Base-by-base conservation (phyloP, 2,113 vertebrate genomes). In the Cyprinus carpio region DNA sequence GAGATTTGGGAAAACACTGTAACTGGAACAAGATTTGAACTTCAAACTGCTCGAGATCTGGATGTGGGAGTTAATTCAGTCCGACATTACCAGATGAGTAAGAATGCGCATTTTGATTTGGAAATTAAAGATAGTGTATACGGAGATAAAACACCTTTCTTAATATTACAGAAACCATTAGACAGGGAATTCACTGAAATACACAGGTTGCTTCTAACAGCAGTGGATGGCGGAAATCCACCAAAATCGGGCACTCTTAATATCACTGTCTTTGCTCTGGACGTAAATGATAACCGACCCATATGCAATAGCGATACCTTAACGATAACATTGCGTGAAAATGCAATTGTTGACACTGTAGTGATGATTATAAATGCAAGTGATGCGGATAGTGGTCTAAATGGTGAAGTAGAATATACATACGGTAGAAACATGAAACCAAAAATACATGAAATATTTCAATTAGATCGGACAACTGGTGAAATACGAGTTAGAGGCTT, bases 281-380 rank as follows among this genome's bases (percentile, higher is more conserved):
- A 91, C 67, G 72, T 69, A 2, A 91, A 91, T 12, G 90, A 91
- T 49, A 91, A 91, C 40, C 43, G 51, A 2, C 90, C 90, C 1
- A 43, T 87, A 16, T 91, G 84, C 77, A 84, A 40, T 13, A 74
- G 86, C 12, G 89, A 90, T 5, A 18, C 51, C 0, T 89, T 87
- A 16, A 72, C 85, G 0, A 60, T 86, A 3, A 71, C 49, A 0
- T 25, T 91, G 8, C 10, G 15, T 0, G 90, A 91, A 88, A 90
- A 91, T 58, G 46, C 62, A 8, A 6, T 51, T 18, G 18, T 84
- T 4, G 89, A 84, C 4, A 75, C 76, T 3, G 16, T 75, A 62
- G 31, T 90, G 9, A 23, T 69, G 16, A 71, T 81, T 25, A 65
- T 91, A 0, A 85, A 81, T 29, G 83, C 90, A 3, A 83, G 67